A percentile compares a stretch with the other conserved stretches of the same genome.
These are phyloP conservation scores for Anas platyrhynchos DNA, from an alignment of 2,113 vertebrate species.

Conservation along the genomic window DNA sequence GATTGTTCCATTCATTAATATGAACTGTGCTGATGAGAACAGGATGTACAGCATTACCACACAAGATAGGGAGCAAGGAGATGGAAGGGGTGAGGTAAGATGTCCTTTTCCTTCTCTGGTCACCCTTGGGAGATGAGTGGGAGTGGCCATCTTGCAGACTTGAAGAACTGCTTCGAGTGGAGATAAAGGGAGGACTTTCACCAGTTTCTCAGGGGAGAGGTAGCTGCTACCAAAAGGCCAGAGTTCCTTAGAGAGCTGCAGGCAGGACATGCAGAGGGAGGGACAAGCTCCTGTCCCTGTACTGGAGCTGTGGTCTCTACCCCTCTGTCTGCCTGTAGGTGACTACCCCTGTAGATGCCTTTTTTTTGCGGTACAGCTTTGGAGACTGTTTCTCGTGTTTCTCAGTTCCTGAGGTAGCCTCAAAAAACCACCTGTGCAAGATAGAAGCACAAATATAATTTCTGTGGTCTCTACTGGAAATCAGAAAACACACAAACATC, in stretches of 20 bases:
- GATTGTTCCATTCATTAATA: conserved; percentile 7
- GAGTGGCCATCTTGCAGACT: background rate
- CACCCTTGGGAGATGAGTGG: background rate
- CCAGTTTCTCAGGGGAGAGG: background rate
- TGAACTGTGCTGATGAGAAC: background rate
- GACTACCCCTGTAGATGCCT: background rate
- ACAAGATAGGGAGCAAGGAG: background rate
- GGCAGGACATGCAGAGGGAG: background rate
- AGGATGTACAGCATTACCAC: background rate
- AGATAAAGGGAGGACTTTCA: background rate
- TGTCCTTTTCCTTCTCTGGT: background rate
- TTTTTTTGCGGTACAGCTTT: background rate
- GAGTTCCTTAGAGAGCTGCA: background rate
- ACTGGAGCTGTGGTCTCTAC: background rate
- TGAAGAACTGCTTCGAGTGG: background rate
- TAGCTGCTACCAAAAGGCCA: background rate
- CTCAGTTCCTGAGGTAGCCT: background rate
- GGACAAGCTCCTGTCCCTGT: background rate
- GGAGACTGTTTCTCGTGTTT: background rate
- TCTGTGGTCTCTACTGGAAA: background rate
- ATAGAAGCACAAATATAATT: background rate
- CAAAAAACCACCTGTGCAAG: background rate
- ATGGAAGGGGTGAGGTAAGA: conserved; percentile 11
- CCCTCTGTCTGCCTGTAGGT: background rate
- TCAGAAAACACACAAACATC: background rate